Evolutionary conservation across 92 coral and sea anemone species (phyloP).

Genomic region (Siderastrea radians): DNA sequence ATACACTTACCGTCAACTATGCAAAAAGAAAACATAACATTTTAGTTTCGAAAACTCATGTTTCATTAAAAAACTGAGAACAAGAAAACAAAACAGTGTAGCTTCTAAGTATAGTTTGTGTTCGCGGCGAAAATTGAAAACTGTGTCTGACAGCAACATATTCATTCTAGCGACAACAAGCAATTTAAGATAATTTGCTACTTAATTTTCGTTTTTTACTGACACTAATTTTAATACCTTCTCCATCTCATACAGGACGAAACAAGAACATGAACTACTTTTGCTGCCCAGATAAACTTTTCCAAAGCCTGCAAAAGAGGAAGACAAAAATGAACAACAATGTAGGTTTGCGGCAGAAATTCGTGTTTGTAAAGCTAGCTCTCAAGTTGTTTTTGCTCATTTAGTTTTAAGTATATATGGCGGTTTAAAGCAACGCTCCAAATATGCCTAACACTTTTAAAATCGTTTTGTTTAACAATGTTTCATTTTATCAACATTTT

Average conservation of each 20-base stretch:
- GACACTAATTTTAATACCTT: conserved; percentile 57
- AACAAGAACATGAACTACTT: conserved; percentile 81
- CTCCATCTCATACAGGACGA: conserved; percentile 94
- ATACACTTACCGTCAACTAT: background rate
- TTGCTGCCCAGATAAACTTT: conserved; percentile 82
- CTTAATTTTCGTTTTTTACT: background rate
- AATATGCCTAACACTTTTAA: too few relatives aligned
- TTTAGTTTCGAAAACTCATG: background rate
- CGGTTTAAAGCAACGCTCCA: too few relatives aligned
- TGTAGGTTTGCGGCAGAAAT: too few relatives aligned
- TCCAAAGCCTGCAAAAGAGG: conserved; percentile 65
- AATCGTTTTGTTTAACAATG: background rate
- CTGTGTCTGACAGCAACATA: background rate
- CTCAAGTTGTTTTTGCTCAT: too few relatives aligned
- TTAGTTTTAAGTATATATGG: too few relatives aligned
- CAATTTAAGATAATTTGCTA: background rate
- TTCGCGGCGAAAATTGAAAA: background rate
- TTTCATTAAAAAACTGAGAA: background rate
- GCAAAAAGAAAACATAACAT: background rate
- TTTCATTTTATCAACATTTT: background rate
- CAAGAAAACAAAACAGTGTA: background rate
- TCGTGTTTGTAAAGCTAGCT: too few relatives aligned
- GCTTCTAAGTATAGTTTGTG: background rate
- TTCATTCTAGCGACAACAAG: background rate
- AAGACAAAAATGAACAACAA: background rate